A percentile compares a stretch with the other conserved stretches of the same genome.
These are phyloP conservation scores for Centroberyx gerrardi DNA, from an alignment of 2,797 vertebrate species.

Conservation along the genomic window DNA sequence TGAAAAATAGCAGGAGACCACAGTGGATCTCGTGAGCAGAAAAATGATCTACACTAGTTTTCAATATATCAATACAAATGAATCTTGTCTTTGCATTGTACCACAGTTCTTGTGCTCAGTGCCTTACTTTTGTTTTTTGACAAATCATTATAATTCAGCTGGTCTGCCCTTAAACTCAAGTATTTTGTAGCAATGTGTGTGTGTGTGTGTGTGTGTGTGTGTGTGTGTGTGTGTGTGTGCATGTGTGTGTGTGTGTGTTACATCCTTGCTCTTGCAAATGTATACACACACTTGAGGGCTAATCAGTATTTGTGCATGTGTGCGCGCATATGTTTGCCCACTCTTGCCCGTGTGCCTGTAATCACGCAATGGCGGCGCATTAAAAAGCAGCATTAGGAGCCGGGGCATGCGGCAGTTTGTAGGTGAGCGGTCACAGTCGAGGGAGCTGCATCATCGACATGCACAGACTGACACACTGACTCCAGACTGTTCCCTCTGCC, in stretches of 20 bases:
- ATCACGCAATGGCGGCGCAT: neutral
- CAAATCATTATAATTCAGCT: neutral
- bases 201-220: neutral
- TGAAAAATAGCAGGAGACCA: neutral
- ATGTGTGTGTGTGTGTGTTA: neutral
- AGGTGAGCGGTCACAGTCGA: constrained; percentile 42
- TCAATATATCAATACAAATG: neutral
- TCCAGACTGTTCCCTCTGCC: constrained; percentile 62
- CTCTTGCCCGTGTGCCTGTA: neutral
- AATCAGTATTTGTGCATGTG: constrained; percentile 12
- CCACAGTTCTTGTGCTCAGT: neutral
- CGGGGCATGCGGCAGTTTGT: constrained; percentile 28
- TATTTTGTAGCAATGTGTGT: constrained; percentile 3
- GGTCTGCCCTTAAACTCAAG: neutral
- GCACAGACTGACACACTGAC: constrained; percentile 40
- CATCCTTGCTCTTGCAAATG: neutral
- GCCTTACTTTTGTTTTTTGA: neutral
- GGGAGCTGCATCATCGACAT: constrained; percentile 57
- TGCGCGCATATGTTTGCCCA: neutral
- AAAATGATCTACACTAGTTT: neutral
- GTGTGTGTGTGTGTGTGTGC: constrained; percentile 7
- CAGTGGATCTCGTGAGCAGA: neutral
- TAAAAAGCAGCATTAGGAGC: constrained; percentile 5
- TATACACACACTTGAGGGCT: neutral
- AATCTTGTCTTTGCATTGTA: neutral